Base-by-base conservation (phyloP, 2,113 vertebrate species). In the Cochlearius cochlearius region DNA sequence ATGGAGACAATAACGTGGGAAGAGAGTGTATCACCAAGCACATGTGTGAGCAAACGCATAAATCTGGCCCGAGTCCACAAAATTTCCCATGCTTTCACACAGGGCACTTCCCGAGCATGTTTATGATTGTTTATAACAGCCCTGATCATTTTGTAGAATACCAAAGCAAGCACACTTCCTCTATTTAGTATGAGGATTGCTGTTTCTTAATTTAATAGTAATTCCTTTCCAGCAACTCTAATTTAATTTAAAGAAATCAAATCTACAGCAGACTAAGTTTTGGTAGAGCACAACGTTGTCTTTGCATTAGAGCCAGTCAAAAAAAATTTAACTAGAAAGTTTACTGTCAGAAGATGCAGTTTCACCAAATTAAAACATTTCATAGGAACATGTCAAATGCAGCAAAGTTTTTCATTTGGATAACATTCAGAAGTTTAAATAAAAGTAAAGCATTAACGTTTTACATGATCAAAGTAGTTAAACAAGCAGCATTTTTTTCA, bases 201-300 rank as follows among this genome's bases (percentile, higher is more conserved):
- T 49, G 19, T 27, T 93, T 78, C 86, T 93, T 91, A 75, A 95
- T 90, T 78, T 59, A 92, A 75, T 55, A 88, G 41, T 87, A 50
- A 88, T 72, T 90, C 77, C 45, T 88, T 93, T 92, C 74, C 71
- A 93, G 67, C 30, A 72, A 80, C 25, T 73, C 86, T 75, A 90
- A 87, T 91, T 79, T 60, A 64, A 95, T 88, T 92, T 94, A 62
- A 92, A 88, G 47, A 93, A 93, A 92, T 79, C 39, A 52, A 64
- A 96, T 76, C 47, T 71, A 74, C 9, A 83, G 53, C 32, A 73
- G 50, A 55, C 29, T n/a, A 73, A 88, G 21, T 45, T 73, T 50
- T 62, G 34, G 52, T 14, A 92, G 25, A 90, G 14, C 16, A 74
- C 73, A 92, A 90, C n/a, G 29, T 1, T 82, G 25, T 10, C 36